Base-by-base conservation (phyloP, 2,113 vertebrate species). In the Dicentrarchus labrax region DNA sequence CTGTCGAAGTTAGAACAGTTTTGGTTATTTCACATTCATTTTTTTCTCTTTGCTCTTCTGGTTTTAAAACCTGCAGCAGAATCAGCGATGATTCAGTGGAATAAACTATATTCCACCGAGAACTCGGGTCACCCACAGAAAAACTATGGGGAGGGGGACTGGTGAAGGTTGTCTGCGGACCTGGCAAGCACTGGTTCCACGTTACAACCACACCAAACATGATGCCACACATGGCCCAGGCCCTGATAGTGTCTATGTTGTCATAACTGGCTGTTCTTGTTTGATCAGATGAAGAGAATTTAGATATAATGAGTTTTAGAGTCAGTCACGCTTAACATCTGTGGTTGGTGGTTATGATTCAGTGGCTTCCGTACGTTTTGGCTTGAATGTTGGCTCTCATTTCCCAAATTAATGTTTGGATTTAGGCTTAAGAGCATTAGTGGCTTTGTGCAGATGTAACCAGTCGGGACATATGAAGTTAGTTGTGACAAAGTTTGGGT, bases 231-330 rank as follows among this genome's bases (percentile, higher is more conserved):
- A 90, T 84, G 76, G 77, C 39, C 67, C 53, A n/a, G 78, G 86
- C 70, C 64, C 76, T 36, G 65, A 92, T 92, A 87, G 77, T 65
- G 59, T 72, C 74, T 57, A 54, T 91, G 87, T 77, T 85, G 87
- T 90, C 62, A 15, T 74, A 78, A 83, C 86, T 78, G 91, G 60
- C 83, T 80, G 61, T 60, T 67, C 82, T 89, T 94, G 89, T 94
- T 92, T 91, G 91, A 91, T 91, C 86, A 91, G 87, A 92, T 86
- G 90, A 84, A 61, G 72, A 82, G 84, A 91, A 84, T 94, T 88
- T 88, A 87, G 82, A 88, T 76, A 92, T 92, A 90, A 91, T 91
- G 88, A 88, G 89, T 90, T 87, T 93, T 53, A 74, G 89, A 89
- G 86, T 82, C 72, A 77, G 72, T 65, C 56, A 48, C 19, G 76